Conservation (phyloP, 1,140 invertebrate genomes). For the Aphelinus atriplicis region DNA sequence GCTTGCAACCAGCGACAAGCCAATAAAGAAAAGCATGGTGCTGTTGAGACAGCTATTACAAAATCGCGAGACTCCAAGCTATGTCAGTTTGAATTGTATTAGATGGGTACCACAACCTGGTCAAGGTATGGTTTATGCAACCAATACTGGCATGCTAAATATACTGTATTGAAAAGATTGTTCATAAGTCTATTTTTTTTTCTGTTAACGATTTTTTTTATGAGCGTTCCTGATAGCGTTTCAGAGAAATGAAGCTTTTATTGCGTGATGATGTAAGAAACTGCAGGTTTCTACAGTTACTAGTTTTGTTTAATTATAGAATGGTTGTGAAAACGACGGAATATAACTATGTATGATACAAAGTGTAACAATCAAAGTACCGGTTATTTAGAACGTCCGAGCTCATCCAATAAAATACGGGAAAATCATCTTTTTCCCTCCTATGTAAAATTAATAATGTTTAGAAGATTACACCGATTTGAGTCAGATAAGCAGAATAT, state of each 20-base stretch:
- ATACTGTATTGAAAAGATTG: conserved; percentile 66
- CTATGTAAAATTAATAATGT: conserved; percentile 5
- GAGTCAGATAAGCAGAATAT: conserved; percentile 10
- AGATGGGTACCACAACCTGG: conserved; percentile 84
- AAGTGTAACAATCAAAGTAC: conserved; percentile 28
- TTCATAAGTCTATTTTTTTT: too few relatives aligned
- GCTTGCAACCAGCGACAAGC: conserved; percentile 36
- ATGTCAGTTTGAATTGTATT: conserved; percentile 83
- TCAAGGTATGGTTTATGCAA: conserved; percentile 86
- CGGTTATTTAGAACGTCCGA: background rate
- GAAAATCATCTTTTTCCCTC: background rate
- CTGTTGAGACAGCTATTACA: conserved; percentile 73
- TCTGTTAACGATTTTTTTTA: too few relatives aligned
- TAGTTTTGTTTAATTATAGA: conserved; percentile 13
- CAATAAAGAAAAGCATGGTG: conserved; percentile 63
- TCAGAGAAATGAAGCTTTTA: conserved; percentile 14
- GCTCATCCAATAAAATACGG: background rate
- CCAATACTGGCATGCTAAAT: conserved; percentile 83
- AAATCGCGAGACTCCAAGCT: conserved; percentile 68
- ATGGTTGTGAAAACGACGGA: background rate
- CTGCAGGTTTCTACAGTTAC: background rate
- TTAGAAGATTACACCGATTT: conserved; percentile 18
- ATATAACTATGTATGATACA: conserved; percentile 4
- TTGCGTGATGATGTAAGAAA: conserved; percentile 20
- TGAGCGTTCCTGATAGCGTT: too few relatives aligned